Evolutionary conservation across 2,797 vertebrate species (phyloP).

Genomic region (Cyprinella venusta): DNA sequence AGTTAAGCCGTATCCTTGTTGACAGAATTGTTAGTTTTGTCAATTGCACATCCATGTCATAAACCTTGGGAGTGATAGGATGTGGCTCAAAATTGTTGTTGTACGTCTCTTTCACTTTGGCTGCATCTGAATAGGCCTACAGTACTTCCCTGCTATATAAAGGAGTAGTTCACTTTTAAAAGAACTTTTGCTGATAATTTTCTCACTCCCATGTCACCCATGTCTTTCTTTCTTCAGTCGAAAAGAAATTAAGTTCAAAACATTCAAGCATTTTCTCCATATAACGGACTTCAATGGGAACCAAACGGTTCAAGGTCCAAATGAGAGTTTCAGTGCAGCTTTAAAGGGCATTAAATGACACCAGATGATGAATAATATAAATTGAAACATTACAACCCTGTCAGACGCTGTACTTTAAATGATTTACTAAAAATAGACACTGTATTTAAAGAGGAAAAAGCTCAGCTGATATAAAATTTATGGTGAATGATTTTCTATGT

Average conservation of each 20-base stretch:
- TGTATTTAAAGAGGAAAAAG: background rate
- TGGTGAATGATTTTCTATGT: background rate
- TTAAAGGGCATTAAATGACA: too few relatives aligned
- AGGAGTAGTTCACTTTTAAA: too few relatives aligned
- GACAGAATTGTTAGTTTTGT: background rate
- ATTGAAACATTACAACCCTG: background rate
- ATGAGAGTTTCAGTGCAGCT: too few relatives aligned
- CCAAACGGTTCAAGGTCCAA: too few relatives aligned
- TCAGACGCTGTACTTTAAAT: background rate
- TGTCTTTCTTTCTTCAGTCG: too few relatives aligned
- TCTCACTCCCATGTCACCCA: too few relatives aligned
- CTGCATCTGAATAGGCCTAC: background rate
- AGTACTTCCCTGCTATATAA: background rate
- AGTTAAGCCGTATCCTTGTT: background rate
- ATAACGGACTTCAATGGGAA: too few relatives aligned
- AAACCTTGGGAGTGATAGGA: background rate
- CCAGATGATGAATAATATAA: too few relatives aligned
- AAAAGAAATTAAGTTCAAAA: too few relatives aligned
- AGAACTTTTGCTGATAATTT: too few relatives aligned
- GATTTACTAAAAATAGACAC: background rate
- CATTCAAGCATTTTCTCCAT: too few relatives aligned
- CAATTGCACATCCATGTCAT: conserved; percentile 1
- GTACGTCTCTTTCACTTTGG: background rate
- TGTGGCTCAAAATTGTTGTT: background rate
- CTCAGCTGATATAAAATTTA: background rate